A percentile compares a stretch with the other conserved stretches of the same genome.
Evolutionary conservation across 2,797 vertebrate genomes (phyloP).

Genomic region (Sciaenops ocellatus): DNA sequence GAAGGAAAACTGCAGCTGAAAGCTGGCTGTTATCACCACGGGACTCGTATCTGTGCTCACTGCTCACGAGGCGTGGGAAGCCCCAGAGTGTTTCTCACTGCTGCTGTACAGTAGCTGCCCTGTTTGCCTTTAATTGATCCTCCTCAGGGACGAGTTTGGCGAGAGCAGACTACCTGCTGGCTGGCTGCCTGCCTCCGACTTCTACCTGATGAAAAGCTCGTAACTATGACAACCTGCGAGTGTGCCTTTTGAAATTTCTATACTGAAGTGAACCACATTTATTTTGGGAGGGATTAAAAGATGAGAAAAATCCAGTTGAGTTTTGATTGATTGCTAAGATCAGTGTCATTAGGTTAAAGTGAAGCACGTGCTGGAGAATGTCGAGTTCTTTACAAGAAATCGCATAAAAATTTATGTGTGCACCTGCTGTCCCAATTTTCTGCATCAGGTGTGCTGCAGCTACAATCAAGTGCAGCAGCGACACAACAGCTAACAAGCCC

Average conservation of each 20-base stretch:
- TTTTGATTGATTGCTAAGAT: constrained; percentile 12
- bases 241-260: constrained; percentile 5
- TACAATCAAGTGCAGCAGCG: constrained; percentile 8
- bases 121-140: constrained; percentile 68
- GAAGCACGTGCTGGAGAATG: not conserved
- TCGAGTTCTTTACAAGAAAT: not conserved
- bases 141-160: constrained; percentile 51
- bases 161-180: constrained; percentile 57
- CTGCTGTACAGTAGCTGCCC: constrained; percentile 41
- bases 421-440: constrained; percentile 40
- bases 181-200: constrained; percentile 41
- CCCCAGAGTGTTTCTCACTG: constrained; percentile 30
- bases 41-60: constrained; percentile 38
- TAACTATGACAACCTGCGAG: constrained; percentile 56
- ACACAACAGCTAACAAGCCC: constrained; percentile 48
- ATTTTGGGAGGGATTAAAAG: not conserved
- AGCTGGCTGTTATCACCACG: constrained; percentile 10
- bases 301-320: not conserved
- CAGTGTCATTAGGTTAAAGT: not conserved
- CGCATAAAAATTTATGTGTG: not conserved
- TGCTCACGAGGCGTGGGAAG: constrained; percentile 36
- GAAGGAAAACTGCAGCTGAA: constrained; percentile 19
- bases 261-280: not conserved
- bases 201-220: constrained; percentile 38
- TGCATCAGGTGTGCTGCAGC: constrained; percentile 51